Evolutionary conservation across 2,113 vertebrate genomes (phyloP).

Genomic region (Solea senegalensis): DNA sequence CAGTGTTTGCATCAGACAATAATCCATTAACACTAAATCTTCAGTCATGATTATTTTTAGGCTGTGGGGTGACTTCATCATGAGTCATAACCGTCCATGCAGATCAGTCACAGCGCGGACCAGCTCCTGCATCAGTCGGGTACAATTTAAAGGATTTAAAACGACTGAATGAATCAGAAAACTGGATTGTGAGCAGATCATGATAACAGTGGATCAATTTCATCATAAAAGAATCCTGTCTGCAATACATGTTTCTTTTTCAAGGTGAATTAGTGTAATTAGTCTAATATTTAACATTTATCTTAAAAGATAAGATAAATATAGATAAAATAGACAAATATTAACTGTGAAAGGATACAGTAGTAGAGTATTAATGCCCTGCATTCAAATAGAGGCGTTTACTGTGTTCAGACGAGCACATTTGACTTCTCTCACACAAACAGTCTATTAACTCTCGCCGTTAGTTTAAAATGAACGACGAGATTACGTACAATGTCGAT

Average conservation of each 20-base stretch:
- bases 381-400: too few relatives aligned
- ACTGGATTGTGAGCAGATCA: slow-evolving; percentile 3
- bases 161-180: slow-evolving; percentile 39
- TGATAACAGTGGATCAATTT: not conserved
- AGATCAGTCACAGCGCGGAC: slow-evolving; percentile 47
- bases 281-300: too few relatives aligned
- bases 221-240: not conserved
- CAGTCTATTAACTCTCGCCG: too few relatives aligned
- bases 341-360: too few relatives aligned
- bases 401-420: too few relatives aligned
- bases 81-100: slow-evolving; percentile 61
- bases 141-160: slow-evolving; percentile 8
- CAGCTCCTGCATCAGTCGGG: slow-evolving; percentile 38
- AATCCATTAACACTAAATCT: slow-evolving; percentile 18
- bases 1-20: slow-evolving; percentile 2
- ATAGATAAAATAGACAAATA: too few relatives aligned
- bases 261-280: not conserved
- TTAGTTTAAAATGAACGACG: too few relatives aligned
- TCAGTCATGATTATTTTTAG: slow-evolving; percentile 57
- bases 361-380: too few relatives aligned
- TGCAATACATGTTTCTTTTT: not conserved
- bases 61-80: slow-evolving; percentile 36
- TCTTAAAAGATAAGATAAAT: too few relatives aligned
- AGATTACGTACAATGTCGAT: too few relatives aligned
- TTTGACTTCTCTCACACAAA: too few relatives aligned